A percentile compares a stretch with the other conserved stretches of the same genome.
Conservation (phyloP, 1,140 invertebrate species). For the Eriocheir sinensis region DNA sequence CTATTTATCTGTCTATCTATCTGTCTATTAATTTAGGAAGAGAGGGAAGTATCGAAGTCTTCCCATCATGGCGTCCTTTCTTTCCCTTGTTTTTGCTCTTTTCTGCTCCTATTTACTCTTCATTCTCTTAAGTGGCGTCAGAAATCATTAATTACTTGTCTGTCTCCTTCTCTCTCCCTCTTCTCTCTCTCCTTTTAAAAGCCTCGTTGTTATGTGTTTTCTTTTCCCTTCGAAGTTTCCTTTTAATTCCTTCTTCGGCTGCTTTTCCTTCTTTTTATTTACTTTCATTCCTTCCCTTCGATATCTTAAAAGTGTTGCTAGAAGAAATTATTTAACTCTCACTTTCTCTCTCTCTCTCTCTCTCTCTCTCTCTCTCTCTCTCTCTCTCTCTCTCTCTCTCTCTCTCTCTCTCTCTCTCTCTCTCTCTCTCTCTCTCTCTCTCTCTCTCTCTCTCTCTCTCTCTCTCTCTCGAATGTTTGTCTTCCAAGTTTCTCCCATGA, state of each 20-base stretch:
- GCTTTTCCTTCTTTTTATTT: not conserved
- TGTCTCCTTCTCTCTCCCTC: too few species aligned
- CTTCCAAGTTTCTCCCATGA: not conserved
- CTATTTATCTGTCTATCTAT: too few species aligned
- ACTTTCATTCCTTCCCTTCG: not conserved
- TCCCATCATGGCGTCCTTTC: too few species aligned
- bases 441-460: not conserved
- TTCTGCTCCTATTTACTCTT: too few species aligned
- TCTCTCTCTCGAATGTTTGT: not conserved
- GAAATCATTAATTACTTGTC: too few species aligned
- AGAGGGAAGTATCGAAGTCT: too few species aligned
- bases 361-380: constrained; percentile 33
- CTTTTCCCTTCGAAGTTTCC: not conserved
- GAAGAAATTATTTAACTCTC: not conserved
- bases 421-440: constrained; percentile 5
- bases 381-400: not conserved
- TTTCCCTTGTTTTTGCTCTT: too few species aligned
- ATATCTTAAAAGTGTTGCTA: not conserved
- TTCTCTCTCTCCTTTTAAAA: too few species aligned
- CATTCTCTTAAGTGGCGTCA: too few species aligned
- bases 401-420: not conserved
- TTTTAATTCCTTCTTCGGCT: not conserved
- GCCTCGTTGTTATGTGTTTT: too few species aligned
- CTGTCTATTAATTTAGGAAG: too few species aligned
- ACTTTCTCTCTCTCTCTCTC: not conserved